Base-by-base conservation (phyloP, 2,113 vertebrate species). In the Synodontis membranacea region DNA sequence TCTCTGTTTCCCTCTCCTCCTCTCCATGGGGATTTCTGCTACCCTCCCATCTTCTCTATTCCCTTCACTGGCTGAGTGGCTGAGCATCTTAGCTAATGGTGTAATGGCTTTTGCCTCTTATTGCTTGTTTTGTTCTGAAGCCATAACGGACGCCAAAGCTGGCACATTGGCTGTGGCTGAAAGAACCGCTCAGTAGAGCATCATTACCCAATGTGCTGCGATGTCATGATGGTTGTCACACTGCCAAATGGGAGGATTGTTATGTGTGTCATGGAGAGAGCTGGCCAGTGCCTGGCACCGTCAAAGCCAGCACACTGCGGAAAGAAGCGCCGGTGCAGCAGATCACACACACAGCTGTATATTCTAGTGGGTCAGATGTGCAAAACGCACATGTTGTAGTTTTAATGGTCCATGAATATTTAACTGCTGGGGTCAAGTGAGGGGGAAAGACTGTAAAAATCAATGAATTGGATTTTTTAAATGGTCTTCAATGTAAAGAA, bases 371-470 rank as follows among this genome's bases (percentile, higher is more conserved):
- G 92, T 92, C 93, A 94, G 93, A 93, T 15, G 46, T 89, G 88
- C 92, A 93, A 94, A 94, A 94, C 93, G 89, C 93, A 93, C 91
- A 91, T 92, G 89, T 93, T 95, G 93, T 94, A 93, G 91, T 93
- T 94, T 93, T 93, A 94, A 94, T 94, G 92, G 34, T 91, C 93
- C 93, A 93, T 94, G 91, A 94, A 94, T 94, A 94, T 95, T 93
- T 92, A 93, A 94, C 90, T 91, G 90, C 79, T n/a, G 39, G 90
- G 92, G 92, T 94, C 90, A 92, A 85, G 54, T 23, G 86, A 87
- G 34, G 42, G 42, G 80, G 44, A 37, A 75, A 86, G 86, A 89
- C 88, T 80, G 91, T 86, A 88, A 84, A 85, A 95, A 94, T 94
- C 93, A 92, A 93, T 94, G 91, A 89, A 93, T 93, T 90, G 64